Base-by-base conservation (phyloP, 2,888 invertebrate species). In the Agapetus fuscipes region DNA sequence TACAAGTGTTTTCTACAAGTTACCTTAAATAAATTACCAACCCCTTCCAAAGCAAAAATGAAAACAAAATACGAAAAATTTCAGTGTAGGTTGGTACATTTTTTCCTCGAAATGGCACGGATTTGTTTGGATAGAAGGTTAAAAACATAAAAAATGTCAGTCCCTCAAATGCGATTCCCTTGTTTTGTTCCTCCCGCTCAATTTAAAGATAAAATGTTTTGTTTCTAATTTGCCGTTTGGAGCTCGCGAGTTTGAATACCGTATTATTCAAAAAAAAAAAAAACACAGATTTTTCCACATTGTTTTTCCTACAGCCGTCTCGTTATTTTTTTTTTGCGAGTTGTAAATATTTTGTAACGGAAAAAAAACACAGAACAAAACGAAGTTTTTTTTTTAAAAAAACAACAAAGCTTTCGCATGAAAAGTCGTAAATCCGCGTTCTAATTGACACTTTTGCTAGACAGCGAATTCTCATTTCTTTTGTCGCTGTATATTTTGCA, bases 371-470 rank as follows among this genome's bases (percentile, higher is more conserved):
- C 20, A 20, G 9, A 20, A 20, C 5, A 20, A 20, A 20, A 20
- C 20, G 34, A 36, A 40, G 43, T 40, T 37, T 29, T 39, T 36
- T 34, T 15, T 41, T 38, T 42, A 45, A 45, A 41, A 37, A 37
- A 41, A 41, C 11, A 13, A 26, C 5, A 25, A 12, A 24, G 17
- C 27, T 30, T 3, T 4, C 20, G 9, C 9, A 20, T 20, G 20
- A 20, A 20, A 20, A 20, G 5, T 20, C 20, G 20, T 20, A 20
- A 20, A 20, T 20, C 20, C 20, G 20, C 20, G 9, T 20, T 4
- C 20, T 20, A 20, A 20, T 20, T 20, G 20, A 20, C 20, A 20
- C 20, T 20, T n/a, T n/a, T 27, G 7, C n/a, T 16, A 14, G n/a
- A 27, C 30, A 39, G 39, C 34, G 37, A 38, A 37, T 39, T 35